Base-by-base conservation (phyloP, 2,797 vertebrate species). In the Oceanodroma leucorhoa region DNA sequence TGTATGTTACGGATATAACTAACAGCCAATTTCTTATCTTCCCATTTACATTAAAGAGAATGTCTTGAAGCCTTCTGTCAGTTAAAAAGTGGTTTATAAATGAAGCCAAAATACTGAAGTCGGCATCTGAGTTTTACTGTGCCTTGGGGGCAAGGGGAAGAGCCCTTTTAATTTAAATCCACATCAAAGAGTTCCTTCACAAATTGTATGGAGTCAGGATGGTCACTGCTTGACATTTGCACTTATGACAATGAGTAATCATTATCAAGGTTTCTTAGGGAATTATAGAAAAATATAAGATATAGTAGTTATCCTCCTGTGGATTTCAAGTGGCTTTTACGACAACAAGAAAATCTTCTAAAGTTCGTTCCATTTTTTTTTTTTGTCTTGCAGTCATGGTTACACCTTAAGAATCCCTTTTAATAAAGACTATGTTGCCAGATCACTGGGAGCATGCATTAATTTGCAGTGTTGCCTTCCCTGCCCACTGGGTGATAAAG, bases 31-130 rank as follows among this genome's bases (percentile, higher is more conserved):
- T 70, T 87, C 87, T 87, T 92, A 87, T 94, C 85, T 88, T 86
- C 30, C 32, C 27, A 46, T 87, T 71, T 77, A 26, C 41, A n/a
- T 84, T 65, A 38, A 81, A 89, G 46, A 43, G 34, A 79, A 58
- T 83, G 54, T 91, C 50, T 83, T 93, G 57, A 89, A 72, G 36
- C 34, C 36, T 76, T 82, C 40, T 90, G 83, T 85, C 73, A 82
- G 58, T 93, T 81, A 93, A 85, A 82, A 94, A 89, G 51, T 38
- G 79, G 66, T 76, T 90, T 89, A 83, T 58, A 93, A 90, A 72
- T 65, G 26, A 72, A 45, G 30, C 58, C 70, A 65, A 84, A 72
- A 69, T 30, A 82, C 54, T 26, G 32, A 86, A 71, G 13, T 36
- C 1, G 2, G 22, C 36, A 46, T 78, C 46, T 83, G 80, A 86